phyloP scores from a whole-genome alignment of 2,888 invertebrate species.

The Neoaliturus tenellus region DNA sequence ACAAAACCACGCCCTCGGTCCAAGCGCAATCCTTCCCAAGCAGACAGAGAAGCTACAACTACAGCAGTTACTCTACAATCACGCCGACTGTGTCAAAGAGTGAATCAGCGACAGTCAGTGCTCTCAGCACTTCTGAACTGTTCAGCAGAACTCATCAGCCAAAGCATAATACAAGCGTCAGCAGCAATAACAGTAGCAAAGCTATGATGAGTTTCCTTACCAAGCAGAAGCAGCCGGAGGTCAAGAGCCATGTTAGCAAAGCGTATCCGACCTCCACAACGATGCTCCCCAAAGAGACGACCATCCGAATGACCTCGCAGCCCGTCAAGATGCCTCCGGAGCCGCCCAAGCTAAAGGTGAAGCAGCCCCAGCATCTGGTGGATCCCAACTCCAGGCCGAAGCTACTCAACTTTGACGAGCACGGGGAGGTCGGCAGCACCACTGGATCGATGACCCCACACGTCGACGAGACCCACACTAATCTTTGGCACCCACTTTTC shows the following conservation, averaged over 20 bases:
- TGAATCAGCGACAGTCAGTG: neutral
- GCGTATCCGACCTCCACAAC: conserved; percentile 44
- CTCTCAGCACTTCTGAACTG: neutral
- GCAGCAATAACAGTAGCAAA: conserved; percentile 68
- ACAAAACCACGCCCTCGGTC: conserved; percentile 1
- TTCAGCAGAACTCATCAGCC: conserved; percentile 72
- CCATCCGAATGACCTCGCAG: conserved; percentile 68
- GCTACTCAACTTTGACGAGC: conserved; percentile 70
- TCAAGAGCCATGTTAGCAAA: conserved; percentile 24
- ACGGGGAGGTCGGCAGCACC: conserved; percentile 72
- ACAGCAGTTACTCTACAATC: neutral
- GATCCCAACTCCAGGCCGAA: conserved; percentile 71
- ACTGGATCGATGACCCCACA: conserved; percentile 68
- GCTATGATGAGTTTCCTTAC: conserved; percentile 17
- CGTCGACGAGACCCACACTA: conserved; percentile 77
- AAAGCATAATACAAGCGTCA: conserved; percentile 60
- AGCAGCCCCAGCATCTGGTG: conserved; percentile 73
- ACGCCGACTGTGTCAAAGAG: neutral
- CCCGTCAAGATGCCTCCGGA: conserved; percentile 70
- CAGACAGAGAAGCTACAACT: conserved; percentile 27
- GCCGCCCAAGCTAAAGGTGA: conserved; percentile 71
- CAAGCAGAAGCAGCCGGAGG: conserved; percentile 29
- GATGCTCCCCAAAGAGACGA: conserved; percentile 34
- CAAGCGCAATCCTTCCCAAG: neutral
- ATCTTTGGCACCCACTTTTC: conserved; percentile 90